Conservation (phyloP, 2,113 vertebrate genomes). For the Zootoca vivipara region DNA sequence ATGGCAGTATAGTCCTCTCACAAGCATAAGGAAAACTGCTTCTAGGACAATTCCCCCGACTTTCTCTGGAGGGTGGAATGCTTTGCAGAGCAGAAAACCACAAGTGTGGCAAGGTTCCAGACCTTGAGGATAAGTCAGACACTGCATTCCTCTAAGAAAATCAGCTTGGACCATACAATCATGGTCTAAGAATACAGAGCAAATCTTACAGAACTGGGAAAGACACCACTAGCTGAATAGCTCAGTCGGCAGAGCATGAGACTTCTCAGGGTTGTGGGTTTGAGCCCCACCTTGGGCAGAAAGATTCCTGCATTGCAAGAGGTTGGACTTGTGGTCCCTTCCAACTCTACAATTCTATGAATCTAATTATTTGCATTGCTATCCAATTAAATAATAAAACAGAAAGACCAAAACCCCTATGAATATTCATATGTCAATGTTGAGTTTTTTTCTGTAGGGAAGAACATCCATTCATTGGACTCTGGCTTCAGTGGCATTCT, state of each 20-base stretch:
- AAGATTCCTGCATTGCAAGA: too few species aligned
- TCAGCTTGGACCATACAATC: background rate
- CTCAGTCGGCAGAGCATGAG: too few species aligned
- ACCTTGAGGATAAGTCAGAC: background rate
- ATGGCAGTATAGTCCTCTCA: background rate
- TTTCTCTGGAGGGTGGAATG: background rate
- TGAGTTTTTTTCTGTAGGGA: conserved; percentile 8
- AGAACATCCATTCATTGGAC: conserved; percentile 15
- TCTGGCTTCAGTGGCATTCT: conserved; percentile 31
- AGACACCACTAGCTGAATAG: background rate
- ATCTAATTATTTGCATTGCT: background rate
- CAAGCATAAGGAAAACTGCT: background rate
- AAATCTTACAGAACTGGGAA: background rate
- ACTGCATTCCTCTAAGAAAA: background rate
- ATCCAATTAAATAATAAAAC: conserved; percentile 37
- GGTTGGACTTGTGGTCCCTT: too few species aligned
- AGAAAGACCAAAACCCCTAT: conserved; percentile 1
- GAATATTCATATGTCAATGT: background rate
- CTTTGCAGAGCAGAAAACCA: background rate
- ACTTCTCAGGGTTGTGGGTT: too few species aligned
- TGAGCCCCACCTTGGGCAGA: too few species aligned
- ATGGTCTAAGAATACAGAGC: background rate
- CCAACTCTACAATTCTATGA: too few species aligned
- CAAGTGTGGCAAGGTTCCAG: background rate
- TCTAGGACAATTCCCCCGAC: background rate